Conservation (phyloP, 92 coral and sea anemone species). For the Epizoanthus illoricatus region DNA sequence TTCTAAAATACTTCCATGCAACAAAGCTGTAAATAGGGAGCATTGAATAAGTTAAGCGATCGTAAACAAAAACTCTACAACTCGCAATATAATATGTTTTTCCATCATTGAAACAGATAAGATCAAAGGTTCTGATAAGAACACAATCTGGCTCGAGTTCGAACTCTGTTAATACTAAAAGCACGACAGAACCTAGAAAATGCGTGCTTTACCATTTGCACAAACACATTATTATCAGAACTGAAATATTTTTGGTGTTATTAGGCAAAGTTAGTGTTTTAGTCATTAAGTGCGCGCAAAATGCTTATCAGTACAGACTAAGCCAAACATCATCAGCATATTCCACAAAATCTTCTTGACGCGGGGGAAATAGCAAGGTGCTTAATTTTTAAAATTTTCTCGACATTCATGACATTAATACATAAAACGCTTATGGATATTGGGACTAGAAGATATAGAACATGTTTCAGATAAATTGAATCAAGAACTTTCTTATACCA, state of each 20-base stretch:
- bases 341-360: slow-evolving; percentile 33
- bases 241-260: slow-evolving; percentile 15
- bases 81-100: slow-evolving; percentile 33
- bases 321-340: slow-evolving; percentile 7
- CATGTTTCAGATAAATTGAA: background rate
- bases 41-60: slow-evolving; percentile 28
- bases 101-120: slow-evolving; percentile 28
- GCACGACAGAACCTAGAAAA: background rate
- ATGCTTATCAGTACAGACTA: slow-evolving; percentile 22
- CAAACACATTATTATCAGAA: slow-evolving; percentile 2
- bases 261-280: slow-evolving; percentile 33
- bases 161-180: slow-evolving; percentile 15
- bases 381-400: slow-evolving; percentile 38
- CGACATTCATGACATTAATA: slow-evolving; percentile 25
- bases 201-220: slow-evolving; percentile 24
- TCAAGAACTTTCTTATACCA: background rate
- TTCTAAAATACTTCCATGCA: background rate
- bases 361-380: slow-evolving; percentile 18
- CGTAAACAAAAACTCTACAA: slow-evolving; percentile 37
- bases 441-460: background rate
- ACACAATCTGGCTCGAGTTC: slow-evolving; percentile 22
- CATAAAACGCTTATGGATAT: slow-evolving; percentile 22
- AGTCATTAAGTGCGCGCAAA: slow-evolving; percentile 29
- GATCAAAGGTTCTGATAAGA: slow-evolving; percentile 16
- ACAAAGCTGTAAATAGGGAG: slow-evolving; percentile 27